Evolutionary conservation across 2,113 vertebrate genomes (phyloP).

Genomic region (Erinaceus europaeus): DNA sequence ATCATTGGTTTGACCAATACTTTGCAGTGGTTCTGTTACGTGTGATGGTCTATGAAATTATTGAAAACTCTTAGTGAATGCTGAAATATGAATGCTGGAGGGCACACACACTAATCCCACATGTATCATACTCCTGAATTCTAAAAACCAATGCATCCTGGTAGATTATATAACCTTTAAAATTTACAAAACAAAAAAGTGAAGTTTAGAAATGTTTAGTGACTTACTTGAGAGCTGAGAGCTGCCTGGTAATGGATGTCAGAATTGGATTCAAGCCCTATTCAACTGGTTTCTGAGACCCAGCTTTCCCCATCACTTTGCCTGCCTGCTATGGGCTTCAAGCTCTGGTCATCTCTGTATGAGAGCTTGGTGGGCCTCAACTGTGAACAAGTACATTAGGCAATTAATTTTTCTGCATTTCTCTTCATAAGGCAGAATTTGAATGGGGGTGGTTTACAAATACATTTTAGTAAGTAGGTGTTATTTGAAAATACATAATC

Average conservation of each 20-base stretch:
- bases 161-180: background rate
- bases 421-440: background rate
- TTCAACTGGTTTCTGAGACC: background rate
- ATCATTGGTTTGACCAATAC: background rate
- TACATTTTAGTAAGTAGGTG: background rate
- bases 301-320: background rate
- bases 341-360: background rate
- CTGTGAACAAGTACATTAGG: too few relatives aligned
- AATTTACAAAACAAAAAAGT: background rate
- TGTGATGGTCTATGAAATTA: background rate
- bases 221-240: background rate
- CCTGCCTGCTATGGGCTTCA: background rate
- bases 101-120: background rate
- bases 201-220: background rate
- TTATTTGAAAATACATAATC: background rate
- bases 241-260: background rate
- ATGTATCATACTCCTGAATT: background rate
- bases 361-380: background rate
- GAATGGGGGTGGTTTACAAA: background rate
- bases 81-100: background rate
- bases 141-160: background rate
- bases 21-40: background rate
- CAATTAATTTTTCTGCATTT: background rate
- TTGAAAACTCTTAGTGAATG: background rate
- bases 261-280: background rate